Percentiles rank a stretch among this genome's conserved stretches.
Conservation (phyloP, 2,113 vertebrate genomes). For the Solea solea region DNA sequence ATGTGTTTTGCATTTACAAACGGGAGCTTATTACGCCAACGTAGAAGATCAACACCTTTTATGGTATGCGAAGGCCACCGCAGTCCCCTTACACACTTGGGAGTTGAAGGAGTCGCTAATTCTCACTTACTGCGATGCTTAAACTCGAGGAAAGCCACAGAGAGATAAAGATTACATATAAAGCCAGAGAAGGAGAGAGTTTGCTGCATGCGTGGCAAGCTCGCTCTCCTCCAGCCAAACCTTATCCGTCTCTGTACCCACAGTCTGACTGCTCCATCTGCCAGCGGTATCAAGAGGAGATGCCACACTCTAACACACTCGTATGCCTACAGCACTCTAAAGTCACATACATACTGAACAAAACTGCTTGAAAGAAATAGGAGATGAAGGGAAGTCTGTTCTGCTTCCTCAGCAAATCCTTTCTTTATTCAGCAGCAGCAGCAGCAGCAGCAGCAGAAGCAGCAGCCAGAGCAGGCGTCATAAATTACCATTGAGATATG, state of each 20-base stretch:
- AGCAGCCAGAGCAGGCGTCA: conserved; percentile 14
- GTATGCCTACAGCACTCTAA: conserved; percentile 21
- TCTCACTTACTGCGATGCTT: no score
- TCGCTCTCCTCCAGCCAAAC: conserved; percentile 58
- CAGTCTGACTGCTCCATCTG: conserved; percentile 66
- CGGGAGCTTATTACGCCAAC: no score
- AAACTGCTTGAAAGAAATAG: conserved; percentile 47
- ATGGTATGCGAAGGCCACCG: no score
- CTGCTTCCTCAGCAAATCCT: conserved; percentile 68
- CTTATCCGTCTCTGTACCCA: conserved; percentile 51
- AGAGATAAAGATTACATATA: neutral
- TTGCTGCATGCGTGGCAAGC: conserved; percentile 54
- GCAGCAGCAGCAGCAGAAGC: conserved; percentile 25
- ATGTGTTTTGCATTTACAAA: no score
- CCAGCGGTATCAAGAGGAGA: conserved; percentile 53
- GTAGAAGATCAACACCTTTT: no score
- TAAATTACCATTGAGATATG: conserved; percentile 45
- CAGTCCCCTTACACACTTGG: no score
- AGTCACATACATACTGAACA: conserved; percentile 29
- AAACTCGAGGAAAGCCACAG: neutral
- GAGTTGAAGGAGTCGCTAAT: no score
- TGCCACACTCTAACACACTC: conserved; percentile 42
- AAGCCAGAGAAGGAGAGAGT: conserved; percentile 2
- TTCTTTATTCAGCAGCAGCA: conserved; percentile 56
- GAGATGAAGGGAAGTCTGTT: conserved; percentile 56